Percentiles rank a stretch among this genome's conserved stretches.
Conservation (phyloP, 92 coral and sea anemone genomes). For the Porites cylindrica region DNA sequence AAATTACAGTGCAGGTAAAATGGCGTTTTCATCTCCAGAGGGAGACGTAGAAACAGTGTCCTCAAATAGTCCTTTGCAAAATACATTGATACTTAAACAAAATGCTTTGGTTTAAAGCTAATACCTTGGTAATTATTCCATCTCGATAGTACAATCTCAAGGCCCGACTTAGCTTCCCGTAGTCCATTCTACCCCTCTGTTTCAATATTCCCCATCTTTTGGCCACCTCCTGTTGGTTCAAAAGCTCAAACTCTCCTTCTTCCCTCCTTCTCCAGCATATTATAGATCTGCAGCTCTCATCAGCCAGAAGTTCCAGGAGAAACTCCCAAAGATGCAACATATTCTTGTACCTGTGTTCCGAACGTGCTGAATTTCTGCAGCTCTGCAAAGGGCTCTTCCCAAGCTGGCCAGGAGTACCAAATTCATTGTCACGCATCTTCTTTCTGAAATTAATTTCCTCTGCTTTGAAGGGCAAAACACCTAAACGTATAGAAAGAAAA, state of each 20-base stretch:
- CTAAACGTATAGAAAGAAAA: too few relatives aligned
- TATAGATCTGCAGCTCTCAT: constrained; percentile 73
- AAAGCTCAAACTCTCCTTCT: constrained; percentile 80
- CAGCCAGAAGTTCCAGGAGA: constrained; percentile 79
- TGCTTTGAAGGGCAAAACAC: too few relatives aligned
- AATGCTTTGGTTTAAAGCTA: too few relatives aligned
- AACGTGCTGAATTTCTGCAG: not conserved
- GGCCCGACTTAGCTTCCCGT: constrained; percentile 91
- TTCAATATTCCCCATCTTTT: constrained; percentile 85
- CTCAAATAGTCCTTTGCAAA: too few relatives aligned
- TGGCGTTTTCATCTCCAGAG: too few relatives aligned
- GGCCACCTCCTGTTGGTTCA: constrained; percentile 88
- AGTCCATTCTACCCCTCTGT: constrained; percentile 87
- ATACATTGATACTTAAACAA: too few relatives aligned
- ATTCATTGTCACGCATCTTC: too few relatives aligned
- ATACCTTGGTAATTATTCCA: constrained; percentile 86
- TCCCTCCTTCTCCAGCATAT: constrained; percentile 90
- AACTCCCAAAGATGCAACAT: constrained; percentile 85
- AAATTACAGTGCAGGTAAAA: too few relatives aligned
- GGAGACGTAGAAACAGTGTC: too few relatives aligned
- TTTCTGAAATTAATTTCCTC: too few relatives aligned
- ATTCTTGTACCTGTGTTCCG: constrained; percentile 19
- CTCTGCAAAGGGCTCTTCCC: not conserved
- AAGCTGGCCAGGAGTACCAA: too few relatives aligned
- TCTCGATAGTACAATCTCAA: constrained; percentile 85